Percentiles rank a stretch among this genome's conserved stretches.
phyloP scores from a whole-genome alignment of 2,113 vertebrate species.

The Calypte anna region DNA sequence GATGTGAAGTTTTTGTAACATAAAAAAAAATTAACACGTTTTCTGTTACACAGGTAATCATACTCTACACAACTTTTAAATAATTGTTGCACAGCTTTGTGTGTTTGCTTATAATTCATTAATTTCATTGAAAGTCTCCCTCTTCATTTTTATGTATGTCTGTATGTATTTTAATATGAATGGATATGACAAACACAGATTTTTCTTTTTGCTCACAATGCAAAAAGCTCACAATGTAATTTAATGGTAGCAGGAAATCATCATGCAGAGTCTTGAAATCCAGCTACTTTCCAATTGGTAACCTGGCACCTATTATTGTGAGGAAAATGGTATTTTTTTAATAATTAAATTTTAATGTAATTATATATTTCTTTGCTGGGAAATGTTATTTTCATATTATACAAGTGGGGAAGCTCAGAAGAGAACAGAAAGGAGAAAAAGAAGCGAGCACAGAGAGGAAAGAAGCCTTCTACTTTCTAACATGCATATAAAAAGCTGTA shows the following conservation, averaged over 20 bases:
- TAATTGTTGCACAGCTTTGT: background rate
- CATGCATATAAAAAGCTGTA: background rate
- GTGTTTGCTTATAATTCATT: background rate
- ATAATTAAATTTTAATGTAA: background rate
- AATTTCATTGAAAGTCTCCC: background rate
- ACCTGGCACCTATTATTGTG: background rate
- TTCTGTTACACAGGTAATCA: slow-evolving; percentile 39
- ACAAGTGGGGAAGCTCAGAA: background rate
- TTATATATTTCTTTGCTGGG: background rate
- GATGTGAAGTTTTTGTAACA: slow-evolving; percentile 50
- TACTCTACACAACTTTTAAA: background rate
- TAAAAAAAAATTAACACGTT: slow-evolving; percentile 56
- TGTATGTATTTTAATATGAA: slow-evolving; percentile 12
- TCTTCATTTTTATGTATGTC: background rate
- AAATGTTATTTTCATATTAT: background rate
- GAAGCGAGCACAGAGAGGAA: background rate
- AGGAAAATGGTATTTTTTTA: background rate
- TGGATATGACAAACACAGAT: background rate
- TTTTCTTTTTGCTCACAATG: background rate
- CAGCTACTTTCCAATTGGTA: background rate
- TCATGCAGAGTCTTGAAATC: background rate
- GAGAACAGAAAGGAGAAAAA: background rate
- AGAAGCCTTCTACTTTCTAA: background rate
- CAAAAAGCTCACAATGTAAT: background rate
- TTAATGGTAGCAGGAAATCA: slow-evolving; percentile 42